These are phyloP conservation scores for Chelonia mydas DNA, from an alignment of 2,797 vertebrate species.

Conservation along the genomic window DNA sequence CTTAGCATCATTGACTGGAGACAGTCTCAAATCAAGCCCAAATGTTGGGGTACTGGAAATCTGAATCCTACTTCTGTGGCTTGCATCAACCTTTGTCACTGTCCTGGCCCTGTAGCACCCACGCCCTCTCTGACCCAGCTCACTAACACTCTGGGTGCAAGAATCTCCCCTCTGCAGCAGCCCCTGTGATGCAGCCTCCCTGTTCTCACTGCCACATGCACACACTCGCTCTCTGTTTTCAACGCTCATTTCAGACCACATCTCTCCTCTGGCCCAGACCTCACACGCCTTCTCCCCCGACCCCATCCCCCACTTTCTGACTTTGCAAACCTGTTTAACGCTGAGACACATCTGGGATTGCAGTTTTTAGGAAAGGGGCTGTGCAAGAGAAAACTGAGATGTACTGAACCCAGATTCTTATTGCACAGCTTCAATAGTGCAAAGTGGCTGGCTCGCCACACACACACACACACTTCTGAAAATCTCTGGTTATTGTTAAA, in stretches of 20 bases:
- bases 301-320: no score
- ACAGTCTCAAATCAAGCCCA: not conserved
- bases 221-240: no score
- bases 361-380: no score
- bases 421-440: not conserved
- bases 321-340: not conserved
- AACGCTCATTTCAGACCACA: not conserved
- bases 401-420: not conserved
- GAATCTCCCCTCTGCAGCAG: not conserved
- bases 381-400: not conserved
- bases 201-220: not conserved
- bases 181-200: not conserved
- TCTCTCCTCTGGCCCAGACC: not conserved
- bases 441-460: fast-evolving
- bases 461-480: not conserved
- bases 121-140: not conserved
- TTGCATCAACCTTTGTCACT: no score
- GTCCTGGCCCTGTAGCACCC: not conserved
- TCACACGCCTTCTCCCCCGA: no score
- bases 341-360: no score
- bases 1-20: no score
- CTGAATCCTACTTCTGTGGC: no score
- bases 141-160: no score
- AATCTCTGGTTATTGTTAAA: not conserved
- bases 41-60: no score